A percentile compares a stretch with the other conserved stretches of the same genome.
Conservation (phyloP, 2,113 vertebrate species). For the Gnathochromis pfefferi region DNA sequence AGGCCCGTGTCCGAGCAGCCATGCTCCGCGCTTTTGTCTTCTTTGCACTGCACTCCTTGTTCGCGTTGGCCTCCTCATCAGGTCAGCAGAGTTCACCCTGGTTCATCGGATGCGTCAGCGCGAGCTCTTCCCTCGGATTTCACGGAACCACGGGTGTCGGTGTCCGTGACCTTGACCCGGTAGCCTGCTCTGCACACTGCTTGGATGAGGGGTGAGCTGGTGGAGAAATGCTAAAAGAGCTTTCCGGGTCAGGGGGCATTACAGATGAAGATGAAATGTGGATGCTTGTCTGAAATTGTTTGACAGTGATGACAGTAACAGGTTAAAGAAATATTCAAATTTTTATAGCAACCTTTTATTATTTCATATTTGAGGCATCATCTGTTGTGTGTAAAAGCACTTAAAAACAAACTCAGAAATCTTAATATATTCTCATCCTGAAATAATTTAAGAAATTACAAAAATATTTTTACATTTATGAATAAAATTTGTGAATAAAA, state of each 20-base stretch:
- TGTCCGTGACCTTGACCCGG: slow-evolving; percentile 35
- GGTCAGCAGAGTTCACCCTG: background rate
- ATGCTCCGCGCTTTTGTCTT: background rate
- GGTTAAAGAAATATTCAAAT: background rate
- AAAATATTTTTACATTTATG: background rate
- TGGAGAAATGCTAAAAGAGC: background rate
- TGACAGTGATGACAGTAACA: background rate
- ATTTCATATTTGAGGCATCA: background rate
- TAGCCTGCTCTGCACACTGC: slow-evolving; percentile 24
- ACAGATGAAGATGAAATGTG: background rate
- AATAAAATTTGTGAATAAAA: background rate
- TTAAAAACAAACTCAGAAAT: background rate
- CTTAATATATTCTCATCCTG: background rate
- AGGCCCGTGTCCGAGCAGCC: background rate
- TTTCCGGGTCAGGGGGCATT: background rate
- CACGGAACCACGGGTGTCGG: background rate
- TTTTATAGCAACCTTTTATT: background rate
- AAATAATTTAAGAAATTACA: background rate
- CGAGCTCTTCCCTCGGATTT: background rate
- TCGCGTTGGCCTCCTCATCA: background rate
- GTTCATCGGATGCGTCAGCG: slow-evolving; percentile 22
- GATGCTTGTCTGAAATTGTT: background rate
- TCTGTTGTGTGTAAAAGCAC: background rate
- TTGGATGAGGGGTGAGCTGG: slow-evolving; percentile 44
- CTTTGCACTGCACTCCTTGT: background rate